These are phyloP conservation scores for Xiphophorus couchianus DNA, from an alignment of 2,113 vertebrate species.

Conservation along the genomic window DNA sequence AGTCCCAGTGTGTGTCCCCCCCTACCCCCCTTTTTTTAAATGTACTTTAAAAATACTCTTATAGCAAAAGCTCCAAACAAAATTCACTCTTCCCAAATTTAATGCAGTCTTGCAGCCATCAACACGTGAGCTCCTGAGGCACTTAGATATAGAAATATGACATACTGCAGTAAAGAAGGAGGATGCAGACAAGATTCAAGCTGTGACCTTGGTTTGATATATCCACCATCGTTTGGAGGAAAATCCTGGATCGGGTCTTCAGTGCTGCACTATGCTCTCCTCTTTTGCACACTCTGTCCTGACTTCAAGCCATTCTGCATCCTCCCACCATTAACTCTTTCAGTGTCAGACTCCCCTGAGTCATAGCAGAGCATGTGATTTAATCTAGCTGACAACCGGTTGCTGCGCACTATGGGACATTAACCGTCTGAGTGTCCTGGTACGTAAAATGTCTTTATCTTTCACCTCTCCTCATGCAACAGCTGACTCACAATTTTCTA, in stretches of 20 bases:
- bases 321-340: constrained; percentile 67
- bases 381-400: constrained; percentile 35
- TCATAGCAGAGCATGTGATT: constrained; percentile 40
- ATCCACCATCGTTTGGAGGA: constrained; percentile 11
- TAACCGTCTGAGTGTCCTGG: constrained; percentile 7
- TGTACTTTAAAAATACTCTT: constrained; percentile 17
- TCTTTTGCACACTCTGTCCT: constrained; percentile 32
- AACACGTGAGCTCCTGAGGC: constrained; percentile 37
- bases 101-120: constrained; percentile 31
- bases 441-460: constrained; percentile 20
- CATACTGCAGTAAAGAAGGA: background rate
- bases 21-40: no score
- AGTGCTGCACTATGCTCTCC: constrained; percentile 12
- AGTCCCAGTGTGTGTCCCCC: constrained; percentile 21
- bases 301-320: constrained; percentile 53
- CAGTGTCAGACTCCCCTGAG: constrained; percentile 16
- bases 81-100: constrained; percentile 33
- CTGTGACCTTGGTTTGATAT: constrained; percentile 5
- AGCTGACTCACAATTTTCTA: background rate
- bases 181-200: constrained; percentile 14
- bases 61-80: constrained; percentile 12
- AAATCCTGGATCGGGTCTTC: constrained; percentile 20
- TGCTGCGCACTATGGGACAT: constrained; percentile 26
- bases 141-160: constrained; percentile 4
- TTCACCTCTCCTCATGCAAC: constrained; percentile 3